phyloP scores from a whole-genome alignment of 2,113 vertebrate species.

The Callipepla californica region DNA sequence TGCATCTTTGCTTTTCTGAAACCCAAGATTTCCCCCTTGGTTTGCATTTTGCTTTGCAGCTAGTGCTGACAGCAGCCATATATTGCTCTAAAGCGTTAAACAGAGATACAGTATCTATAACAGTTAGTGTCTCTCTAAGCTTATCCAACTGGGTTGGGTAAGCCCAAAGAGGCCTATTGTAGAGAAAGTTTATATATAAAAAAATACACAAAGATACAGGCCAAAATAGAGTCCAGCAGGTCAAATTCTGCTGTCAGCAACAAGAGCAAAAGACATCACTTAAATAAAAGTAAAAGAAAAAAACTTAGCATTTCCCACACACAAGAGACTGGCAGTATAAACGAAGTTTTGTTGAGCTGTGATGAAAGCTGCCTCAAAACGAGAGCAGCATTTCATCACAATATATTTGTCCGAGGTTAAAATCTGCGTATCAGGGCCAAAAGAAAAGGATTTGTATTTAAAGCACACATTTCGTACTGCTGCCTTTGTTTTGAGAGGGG shows the following conservation, averaged over 20 bases:
- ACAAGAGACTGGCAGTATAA: constrained; percentile 81
- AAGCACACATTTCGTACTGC: neutral
- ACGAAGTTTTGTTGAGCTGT: constrained; percentile 83
- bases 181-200: constrained; percentile 75
- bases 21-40: constrained; percentile 91
- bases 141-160: constrained; percentile 94
- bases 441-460: neutral
- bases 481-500: neutral
- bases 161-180: constrained; percentile 91
- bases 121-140: constrained; percentile 89
- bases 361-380: constrained; percentile 51
- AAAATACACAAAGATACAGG: constrained; percentile 97
- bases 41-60: constrained; percentile 92
- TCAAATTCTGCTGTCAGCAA: constrained; percentile 85
- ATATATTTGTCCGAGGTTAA: constrained; percentile 65
- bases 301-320: constrained; percentile 80
- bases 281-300: constrained; percentile 71
- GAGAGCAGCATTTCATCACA: constrained; percentile 62
- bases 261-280: constrained; percentile 83
- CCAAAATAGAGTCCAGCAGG: constrained; percentile 85
- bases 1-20: constrained; percentile 86
- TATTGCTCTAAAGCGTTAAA: constrained; percentile 85
- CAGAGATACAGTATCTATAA: constrained; percentile 85
- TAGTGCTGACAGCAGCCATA: constrained; percentile 97
- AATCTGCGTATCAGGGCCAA: constrained; percentile 13